A percentile compares a stretch with the other conserved stretches of the same genome.
These are phyloP conservation scores for Hylyphantes graminicola DNA, from an alignment of 1,140 invertebrate genomes.

Conservation along the genomic window DNA sequence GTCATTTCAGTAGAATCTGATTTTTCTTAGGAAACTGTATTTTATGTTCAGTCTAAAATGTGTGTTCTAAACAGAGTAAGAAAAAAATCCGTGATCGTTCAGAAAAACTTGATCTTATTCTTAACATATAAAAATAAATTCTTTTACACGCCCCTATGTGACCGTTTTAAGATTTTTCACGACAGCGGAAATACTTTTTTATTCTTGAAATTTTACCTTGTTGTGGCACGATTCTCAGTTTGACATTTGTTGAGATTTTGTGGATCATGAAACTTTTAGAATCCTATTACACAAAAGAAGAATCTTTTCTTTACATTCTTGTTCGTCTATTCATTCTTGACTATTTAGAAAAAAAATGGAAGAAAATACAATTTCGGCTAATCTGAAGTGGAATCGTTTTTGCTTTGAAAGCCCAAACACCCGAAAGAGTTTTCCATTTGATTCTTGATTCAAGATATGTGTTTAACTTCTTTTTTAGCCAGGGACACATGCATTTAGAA, in stretches of 20 bases:
- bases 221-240: constrained; percentile 1
- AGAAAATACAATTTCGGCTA: not conserved
- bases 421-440: too few species aligned
- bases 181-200: not conserved
- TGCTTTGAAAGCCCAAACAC: too few species aligned
- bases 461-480: too few species aligned
- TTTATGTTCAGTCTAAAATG: too few species aligned
- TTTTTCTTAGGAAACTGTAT: too few species aligned
- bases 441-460: too few species aligned
- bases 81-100: not conserved
- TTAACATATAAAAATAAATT: not conserved
- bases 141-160: constrained; percentile 4
- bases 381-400: too few species aligned
- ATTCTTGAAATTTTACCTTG: not conserved
- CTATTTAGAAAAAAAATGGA: not conserved
- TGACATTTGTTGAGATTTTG: not conserved
- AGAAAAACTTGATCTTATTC: not conserved
- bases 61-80: not conserved
- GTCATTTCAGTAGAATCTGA: too few species aligned
- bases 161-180: constrained; percentile 2
- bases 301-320: not conserved
- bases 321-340: not conserved
- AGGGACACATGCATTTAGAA: too few species aligned
- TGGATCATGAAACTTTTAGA: not conserved
- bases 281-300: not conserved